Conservation (phyloP, 2,113 vertebrate genomes). For the Sciurus niger region DNA sequence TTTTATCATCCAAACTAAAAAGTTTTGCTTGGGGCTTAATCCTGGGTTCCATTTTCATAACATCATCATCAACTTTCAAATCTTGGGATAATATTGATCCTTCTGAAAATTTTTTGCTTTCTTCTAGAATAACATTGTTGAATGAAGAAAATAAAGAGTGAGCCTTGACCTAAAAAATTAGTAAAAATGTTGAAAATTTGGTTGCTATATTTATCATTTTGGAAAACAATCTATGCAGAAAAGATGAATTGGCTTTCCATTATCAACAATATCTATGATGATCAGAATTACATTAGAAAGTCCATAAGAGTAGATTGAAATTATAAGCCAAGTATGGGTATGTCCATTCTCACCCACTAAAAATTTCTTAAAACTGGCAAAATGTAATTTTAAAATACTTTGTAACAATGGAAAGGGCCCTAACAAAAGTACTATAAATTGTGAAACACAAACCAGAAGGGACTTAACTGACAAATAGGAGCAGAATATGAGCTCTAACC, state of each 20-base stretch:
- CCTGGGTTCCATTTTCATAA: conserved; percentile 90
- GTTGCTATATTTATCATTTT: conserved; percentile 70
- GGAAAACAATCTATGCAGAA: conserved; percentile 42
- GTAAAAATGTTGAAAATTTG: conserved; percentile 65
- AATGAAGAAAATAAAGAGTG: conserved; percentile 78
- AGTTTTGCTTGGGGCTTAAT: conserved; percentile 89
- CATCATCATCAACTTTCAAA: conserved; percentile 86
- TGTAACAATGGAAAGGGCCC: not conserved
- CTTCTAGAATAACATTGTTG: conserved; percentile 80
- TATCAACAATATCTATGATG: not conserved
- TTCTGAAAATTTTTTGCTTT: conserved; percentile 78
- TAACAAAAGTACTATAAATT: conserved; percentile 8
- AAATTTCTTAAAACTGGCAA: conserved; percentile 55
- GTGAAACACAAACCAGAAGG: conserved; percentile 49
- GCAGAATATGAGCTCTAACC: not conserved
- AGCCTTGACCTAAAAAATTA: conserved; percentile 78
- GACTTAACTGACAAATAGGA: not conserved
- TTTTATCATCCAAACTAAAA: conserved; percentile 90
- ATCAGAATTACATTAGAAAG: conserved; percentile 46
- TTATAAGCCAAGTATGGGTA: not conserved
- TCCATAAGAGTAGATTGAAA: conserved; percentile 4
- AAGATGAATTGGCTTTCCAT: conserved; percentile 32
- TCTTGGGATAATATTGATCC: conserved; percentile 80
- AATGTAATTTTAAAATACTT: conserved; percentile 33
- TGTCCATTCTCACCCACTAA: not conserved